These are phyloP conservation scores for Gallinago nigripennis DNA, from an alignment of 2,797 vertebrate genomes.

Conservation along the genomic window DNA sequence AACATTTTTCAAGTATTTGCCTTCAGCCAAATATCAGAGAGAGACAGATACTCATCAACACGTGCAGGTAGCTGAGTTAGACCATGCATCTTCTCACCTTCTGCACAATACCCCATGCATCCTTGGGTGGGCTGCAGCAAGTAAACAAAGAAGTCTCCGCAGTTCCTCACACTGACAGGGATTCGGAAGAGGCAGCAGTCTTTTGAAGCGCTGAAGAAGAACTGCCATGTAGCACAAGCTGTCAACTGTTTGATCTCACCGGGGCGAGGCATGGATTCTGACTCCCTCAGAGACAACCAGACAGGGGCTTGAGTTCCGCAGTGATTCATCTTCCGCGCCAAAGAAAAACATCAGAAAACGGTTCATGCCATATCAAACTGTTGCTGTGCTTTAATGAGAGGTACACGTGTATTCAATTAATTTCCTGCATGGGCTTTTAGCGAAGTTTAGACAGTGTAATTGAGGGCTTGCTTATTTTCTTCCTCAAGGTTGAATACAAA, in stretches of 20 bases:
- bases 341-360: slow-evolving; percentile 38
- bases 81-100: slow-evolving; percentile 76
- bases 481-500: neutral
- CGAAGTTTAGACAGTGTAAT: neutral
- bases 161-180: slow-evolving; percentile 88
- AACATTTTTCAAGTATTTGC: neutral
- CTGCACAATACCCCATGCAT: slow-evolving; percentile 92
- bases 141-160: slow-evolving; percentile 89
- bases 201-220: slow-evolving; percentile 78
- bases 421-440: neutral
- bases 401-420: neutral
- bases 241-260: slow-evolving; percentile 85
- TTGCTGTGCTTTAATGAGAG: neutral
- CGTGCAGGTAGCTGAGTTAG: neutral
- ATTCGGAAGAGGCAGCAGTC: slow-evolving; percentile 92
- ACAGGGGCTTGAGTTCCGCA: slow-evolving; percentile 92
- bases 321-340: slow-evolving; percentile 83
- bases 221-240: slow-evolving; percentile 90
- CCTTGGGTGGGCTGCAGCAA: slow-evolving; percentile 90
- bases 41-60: neutral
- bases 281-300: slow-evolving; percentile 86
- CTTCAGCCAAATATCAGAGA: neutral
- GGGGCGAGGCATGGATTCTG: slow-evolving; percentile 82
- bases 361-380: neutral
- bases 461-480: neutral